These are phyloP conservation scores for Fopius arisanus DNA, from an alignment of 1,140 invertebrate species.

Conservation along the genomic window DNA sequence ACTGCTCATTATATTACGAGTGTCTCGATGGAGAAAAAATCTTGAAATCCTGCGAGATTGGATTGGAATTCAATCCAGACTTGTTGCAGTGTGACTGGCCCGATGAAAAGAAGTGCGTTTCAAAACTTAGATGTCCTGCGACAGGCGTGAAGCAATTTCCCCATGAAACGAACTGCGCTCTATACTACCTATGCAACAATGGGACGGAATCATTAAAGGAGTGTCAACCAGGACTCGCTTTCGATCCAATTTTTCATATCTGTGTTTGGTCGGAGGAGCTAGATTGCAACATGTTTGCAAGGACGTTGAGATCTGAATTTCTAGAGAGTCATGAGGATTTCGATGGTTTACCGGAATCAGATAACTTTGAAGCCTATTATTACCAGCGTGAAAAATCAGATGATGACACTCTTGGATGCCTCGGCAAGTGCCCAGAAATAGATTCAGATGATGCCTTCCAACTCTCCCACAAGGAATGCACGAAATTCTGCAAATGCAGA, in stretches of 20 bases:
- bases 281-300: not conserved
- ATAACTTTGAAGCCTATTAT: too few species aligned
- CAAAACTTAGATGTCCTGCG: not conserved
- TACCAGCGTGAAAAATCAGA: too few species aligned
- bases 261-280: not conserved
- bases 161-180: not conserved
- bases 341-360: not conserved
- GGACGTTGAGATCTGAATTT: not conserved
- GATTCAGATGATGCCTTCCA: constrained; percentile 2
- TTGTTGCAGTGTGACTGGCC: constrained; percentile 61
- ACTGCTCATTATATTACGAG: constrained; percentile 66
- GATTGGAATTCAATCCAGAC: constrained; percentile 62
- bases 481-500: constrained; percentile 67
- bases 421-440: constrained; percentile 36
- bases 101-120: not conserved
- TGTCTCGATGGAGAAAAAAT: constrained; percentile 63
- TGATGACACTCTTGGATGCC: too few species aligned
- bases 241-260: not conserved
- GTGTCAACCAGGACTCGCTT: not conserved
- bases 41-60: constrained; percentile 56
- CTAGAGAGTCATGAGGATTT: not conserved
- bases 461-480: constrained; percentile 60
- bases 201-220: not conserved
- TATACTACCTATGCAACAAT: not conserved
- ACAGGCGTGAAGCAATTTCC: not conserved